Base-by-base conservation (phyloP, 2,888 invertebrate species). In the Horisme vitalbata region DNA sequence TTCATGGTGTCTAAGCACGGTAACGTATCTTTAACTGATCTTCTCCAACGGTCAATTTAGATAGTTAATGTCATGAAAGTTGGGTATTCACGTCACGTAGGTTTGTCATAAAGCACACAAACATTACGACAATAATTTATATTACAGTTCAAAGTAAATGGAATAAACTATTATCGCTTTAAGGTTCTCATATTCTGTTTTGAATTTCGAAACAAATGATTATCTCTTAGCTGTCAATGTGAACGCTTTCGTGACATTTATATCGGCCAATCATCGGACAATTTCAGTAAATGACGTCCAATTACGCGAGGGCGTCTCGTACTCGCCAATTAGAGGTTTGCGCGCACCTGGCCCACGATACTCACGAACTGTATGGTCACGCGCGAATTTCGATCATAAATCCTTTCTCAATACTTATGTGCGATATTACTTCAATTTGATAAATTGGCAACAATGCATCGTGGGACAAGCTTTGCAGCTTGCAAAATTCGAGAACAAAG, bases 281-380 rank as follows among this genome's bases (percentile, higher is more conserved):
- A 85, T 85, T 76, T 75, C 71, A 66, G 72, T 74, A 84, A 85
- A 82, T 79, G 80, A 79, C 71, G 71, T 74, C 83, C 85, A 85
- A 86, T 86, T 84, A 85, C 75, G 73, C 44, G 74, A 73, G 71
- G 79, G 86, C 79, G 84, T 81, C 80, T 73, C 71, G 75, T 73
- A 71, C 74, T 78, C 77, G 79, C 84, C 86, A 87, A 85, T 87
- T 86, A 85, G 79, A 75, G 73, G 77, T 77, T 71, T 62, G 71
- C 65, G 66, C 64, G 75, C 84, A 85, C 85, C 85, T 85, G 86
- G 83, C 74, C 68, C 83, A 83, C 84, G 85, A 82, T 68, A 83
- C 73, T 69, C 83, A 83, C 84, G 85, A 83, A 68, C 75, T 71
- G 61, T 65, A 70, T 67, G 71, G 76, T 84, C 84, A 83, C 83